Evolutionary conservation across 2,888 invertebrate genomes (phyloP).

Genomic region (Apotomis betuletana): DNA sequence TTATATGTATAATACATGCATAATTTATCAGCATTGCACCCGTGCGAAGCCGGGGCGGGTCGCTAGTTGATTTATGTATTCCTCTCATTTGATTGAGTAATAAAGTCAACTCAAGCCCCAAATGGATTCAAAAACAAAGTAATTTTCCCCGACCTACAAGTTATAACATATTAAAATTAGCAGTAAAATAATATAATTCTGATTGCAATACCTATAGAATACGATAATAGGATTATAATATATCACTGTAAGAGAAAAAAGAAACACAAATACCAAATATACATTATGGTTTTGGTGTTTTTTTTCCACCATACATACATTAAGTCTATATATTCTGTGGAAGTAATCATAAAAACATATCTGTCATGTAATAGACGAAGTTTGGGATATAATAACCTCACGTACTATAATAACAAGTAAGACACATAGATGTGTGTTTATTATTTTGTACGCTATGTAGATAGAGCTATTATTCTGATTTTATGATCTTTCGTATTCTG

Average conservation of each 20-base stretch:
- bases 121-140: too few species aligned
- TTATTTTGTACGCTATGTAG: background rate
- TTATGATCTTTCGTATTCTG: background rate
- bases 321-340: constrained; percentile 30
- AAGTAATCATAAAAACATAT: constrained; percentile 36
- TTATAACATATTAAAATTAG: background rate
- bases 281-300: too few species aligned
- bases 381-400: background rate
- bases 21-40: too few species aligned
- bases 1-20: too few species aligned
- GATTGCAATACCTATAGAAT: too few species aligned
- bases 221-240: background rate
- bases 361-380: constrained; percentile 12
- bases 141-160: background rate
- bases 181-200: background rate
- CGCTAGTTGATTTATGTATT: too few species aligned
- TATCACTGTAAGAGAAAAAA: constrained; percentile 46
- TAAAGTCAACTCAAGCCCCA: too few species aligned
- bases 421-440: background rate
- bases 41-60: too few species aligned
- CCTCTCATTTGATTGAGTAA: too few species aligned
- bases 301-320: constrained; percentile 13
- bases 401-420: background rate
- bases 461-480: background rate
- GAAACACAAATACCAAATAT: too few species aligned